Evolutionary conservation across 2,888 invertebrate species (phyloP), one percentile per base, ranked within the genome.

Genomic region (Chesias legatella): DNA sequence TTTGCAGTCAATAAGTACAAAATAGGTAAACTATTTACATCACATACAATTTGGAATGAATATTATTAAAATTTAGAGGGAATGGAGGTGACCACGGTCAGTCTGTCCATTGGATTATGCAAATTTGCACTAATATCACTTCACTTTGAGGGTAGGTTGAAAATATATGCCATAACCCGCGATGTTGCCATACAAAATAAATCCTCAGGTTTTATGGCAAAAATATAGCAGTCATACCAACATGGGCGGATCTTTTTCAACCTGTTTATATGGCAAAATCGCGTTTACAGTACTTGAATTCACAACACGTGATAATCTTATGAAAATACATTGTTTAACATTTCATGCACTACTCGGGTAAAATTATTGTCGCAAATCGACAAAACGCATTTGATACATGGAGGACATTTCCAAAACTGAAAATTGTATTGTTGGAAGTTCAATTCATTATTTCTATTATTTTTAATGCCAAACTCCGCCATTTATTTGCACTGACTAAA

Each of bases 1-100:
- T 45, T 41, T 43, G 39, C 72, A 75, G 75, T 79, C 76, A 65
- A 72, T 76, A 79, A 81, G 82, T 80, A 81, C 79, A 79, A 75
- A 76, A 79, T 72, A 17, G 13, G 13, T 17, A 73, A 51, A 60
- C 62, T 78, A 79, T 80, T 79, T 79, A 79, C 79, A 72, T 75
- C 70, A 78, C 70, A 74, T 11, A 8, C 25, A 65, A 71, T 67
- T 67, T 51, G 75, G 79, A 79, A 81, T 79, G 74, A 67, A 74
- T 17, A 67, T 58, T 58, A 63, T 59, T 40, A 56, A 17, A 3
- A 43, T 57, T 55, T 45, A 48, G 27, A 48, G 33, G 53, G 33
- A 48, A 53, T 44, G 53, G 51, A 56, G 52, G 53, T 54, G 44
- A 50, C 32, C 34, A 25, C 42, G 52, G 45, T 44, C 71, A 69